A percentile compares a stretch with the other conserved stretches of the same genome.
phyloP scores from a whole-genome alignment of 1,140 invertebrate species.

The Neodiprion virginianus region DNA sequence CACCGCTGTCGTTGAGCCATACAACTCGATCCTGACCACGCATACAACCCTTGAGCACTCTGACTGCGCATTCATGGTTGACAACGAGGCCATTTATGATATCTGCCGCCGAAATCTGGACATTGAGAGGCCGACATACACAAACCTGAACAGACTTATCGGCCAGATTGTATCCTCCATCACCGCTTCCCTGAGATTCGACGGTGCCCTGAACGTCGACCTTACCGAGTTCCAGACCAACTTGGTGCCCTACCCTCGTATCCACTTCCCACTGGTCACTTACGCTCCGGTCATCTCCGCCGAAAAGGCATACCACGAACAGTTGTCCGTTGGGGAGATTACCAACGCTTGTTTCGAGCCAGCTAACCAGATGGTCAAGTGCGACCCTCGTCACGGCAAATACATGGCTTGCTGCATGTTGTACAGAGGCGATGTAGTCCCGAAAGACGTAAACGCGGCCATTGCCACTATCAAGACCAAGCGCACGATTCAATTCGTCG shows the following conservation, averaged over 20 bases:
- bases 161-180: constrained; percentile 79
- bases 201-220: constrained; percentile 88
- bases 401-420: constrained; percentile 90
- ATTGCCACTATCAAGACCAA: constrained; percentile 74
- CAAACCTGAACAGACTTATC: constrained; percentile 66
- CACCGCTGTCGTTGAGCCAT: constrained; percentile 88
- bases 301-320: constrained; percentile 68
- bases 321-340: constrained; percentile 69
- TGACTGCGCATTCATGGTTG: constrained; percentile 87
- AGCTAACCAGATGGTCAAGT: constrained; percentile 73
- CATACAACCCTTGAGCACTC: constrained; percentile 82
- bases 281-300: constrained; percentile 72
- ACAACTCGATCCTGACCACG: constrained; percentile 84
- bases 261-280: constrained; percentile 74
- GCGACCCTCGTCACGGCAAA: constrained; percentile 80
- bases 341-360: constrained; percentile 76
- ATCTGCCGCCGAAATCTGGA: constrained; percentile 88
- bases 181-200: constrained; percentile 85
- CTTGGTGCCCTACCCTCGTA: constrained; percentile 82
- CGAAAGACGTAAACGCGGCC: constrained; percentile 85
- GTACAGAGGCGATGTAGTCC: constrained; percentile 78
- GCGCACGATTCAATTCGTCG: constrained; percentile 75
- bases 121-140: constrained; percentile 82
- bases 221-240: constrained; percentile 91
- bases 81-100: constrained; percentile 91